These are phyloP conservation scores for Hemibagrus wyckioides DNA, from an alignment of 2,113 vertebrate genomes.

Conservation along the genomic window DNA sequence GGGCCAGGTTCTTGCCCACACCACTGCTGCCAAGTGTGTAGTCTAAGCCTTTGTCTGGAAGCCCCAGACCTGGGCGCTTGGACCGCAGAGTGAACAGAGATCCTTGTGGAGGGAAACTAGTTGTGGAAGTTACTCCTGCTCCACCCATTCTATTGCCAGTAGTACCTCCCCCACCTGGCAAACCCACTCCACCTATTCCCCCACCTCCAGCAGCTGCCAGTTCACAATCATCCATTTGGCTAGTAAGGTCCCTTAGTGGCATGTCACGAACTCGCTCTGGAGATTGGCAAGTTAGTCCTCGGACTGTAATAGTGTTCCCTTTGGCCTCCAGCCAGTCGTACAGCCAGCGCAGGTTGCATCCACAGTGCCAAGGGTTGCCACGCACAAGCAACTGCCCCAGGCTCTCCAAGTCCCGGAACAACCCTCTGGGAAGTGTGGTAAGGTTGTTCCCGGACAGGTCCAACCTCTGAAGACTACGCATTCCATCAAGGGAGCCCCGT, in stretches of 20 bases:
- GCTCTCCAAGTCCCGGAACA: conserved; percentile 87
- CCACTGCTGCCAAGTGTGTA: conserved; percentile 82
- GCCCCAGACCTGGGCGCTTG: conserved; percentile 80
- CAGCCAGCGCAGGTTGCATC: conserved; percentile 90
- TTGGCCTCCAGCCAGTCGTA: conserved; percentile 86
- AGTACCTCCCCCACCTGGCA: conserved; percentile 33
- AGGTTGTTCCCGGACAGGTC: conserved; percentile 95
- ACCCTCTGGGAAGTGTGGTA: conserved; percentile 85
- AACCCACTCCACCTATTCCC: conserved; percentile 61
- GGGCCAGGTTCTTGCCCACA: conserved; percentile 81
- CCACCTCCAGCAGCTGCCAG: conserved; percentile 60
- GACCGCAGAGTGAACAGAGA: conserved; percentile 87
- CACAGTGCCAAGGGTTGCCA: conserved; percentile 96
- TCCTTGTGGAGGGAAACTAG: conserved; percentile 84
- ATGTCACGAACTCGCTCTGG: conserved; percentile 86
- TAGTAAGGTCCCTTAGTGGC: conserved; percentile 82
- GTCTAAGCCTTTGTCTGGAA: conserved; percentile 83
- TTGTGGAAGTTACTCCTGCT: conserved; percentile 73
- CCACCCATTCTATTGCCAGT: conserved; percentile 58
- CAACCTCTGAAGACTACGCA: conserved; percentile 82
- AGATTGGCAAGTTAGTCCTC: conserved; percentile 87
- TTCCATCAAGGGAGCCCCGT: conserved; percentile 80
- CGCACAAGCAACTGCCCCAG: conserved; percentile 84
- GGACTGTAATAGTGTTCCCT: conserved; percentile 82
- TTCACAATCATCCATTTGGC: conserved; percentile 90